Conservation (phyloP, 1,140 invertebrate species). For the Nilaparvata lugens region DNA sequence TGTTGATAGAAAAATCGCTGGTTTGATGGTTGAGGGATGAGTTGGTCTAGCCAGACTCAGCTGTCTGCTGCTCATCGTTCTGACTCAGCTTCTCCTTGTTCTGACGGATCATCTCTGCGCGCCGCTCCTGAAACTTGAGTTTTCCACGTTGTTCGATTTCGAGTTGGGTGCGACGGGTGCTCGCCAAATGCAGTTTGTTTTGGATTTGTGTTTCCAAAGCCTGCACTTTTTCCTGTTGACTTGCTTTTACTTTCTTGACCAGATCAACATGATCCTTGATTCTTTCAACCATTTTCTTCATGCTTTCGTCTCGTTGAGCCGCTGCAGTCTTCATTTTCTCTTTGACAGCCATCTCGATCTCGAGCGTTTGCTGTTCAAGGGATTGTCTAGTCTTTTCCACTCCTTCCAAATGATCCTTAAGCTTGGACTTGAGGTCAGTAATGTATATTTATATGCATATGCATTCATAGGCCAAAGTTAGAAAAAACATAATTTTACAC, state of each 20-base stretch:
- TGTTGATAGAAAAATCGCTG: too few relatives aligned
- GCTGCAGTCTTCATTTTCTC: conserved; percentile 75
- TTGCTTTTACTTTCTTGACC: conserved; percentile 52
- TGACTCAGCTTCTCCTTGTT: conserved; percentile 55
- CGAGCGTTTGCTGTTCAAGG: conserved; percentile 71
- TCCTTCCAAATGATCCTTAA: too few relatives aligned
- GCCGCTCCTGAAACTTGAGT: conserved; percentile 69
- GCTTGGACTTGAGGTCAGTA: too few relatives aligned
- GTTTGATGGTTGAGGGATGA: too few relatives aligned
- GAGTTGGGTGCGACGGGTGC: conserved; percentile 53
- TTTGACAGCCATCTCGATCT: conserved; percentile 70
- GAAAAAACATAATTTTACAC: too few relatives aligned
- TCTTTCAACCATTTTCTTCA: conserved; percentile 78
- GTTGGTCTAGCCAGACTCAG: conserved; percentile 47
- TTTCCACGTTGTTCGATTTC: conserved; percentile 66
- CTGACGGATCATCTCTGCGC: conserved; percentile 73
- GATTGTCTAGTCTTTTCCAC: conserved; percentile 74
- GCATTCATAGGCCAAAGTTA: too few relatives aligned
- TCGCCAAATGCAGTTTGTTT: conserved; percentile 60
- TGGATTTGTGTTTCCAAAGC: conserved; percentile 57
- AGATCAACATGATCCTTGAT: conserved; percentile 80
- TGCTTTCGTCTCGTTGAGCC: conserved; percentile 74
- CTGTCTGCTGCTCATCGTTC: conserved; percentile 36
- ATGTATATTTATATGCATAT: too few relatives aligned
- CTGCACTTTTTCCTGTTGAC: conserved; percentile 51